Evolutionary conservation across 2,113 vertebrate species (phyloP).

Genomic region (Carlito syrichta): DNA sequence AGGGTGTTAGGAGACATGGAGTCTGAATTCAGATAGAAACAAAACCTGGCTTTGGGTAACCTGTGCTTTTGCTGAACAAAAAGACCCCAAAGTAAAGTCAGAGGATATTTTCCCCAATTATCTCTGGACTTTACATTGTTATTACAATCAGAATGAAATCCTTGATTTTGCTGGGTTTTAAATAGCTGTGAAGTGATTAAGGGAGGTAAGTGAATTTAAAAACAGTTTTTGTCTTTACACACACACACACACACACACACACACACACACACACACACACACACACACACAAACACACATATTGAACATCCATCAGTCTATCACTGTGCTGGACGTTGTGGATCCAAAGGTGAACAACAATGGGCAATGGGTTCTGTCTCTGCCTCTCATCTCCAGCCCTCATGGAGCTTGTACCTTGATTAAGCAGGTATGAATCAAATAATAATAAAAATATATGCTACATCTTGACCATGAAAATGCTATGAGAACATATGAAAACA

Average conservation of each 20-base stretch:
- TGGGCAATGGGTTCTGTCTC: not conserved
- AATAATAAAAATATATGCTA: not conserved
- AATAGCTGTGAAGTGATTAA: not conserved
- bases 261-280: too few species aligned
- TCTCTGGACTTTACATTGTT: not conserved
- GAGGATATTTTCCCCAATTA: not conserved
- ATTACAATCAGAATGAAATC: not conserved
- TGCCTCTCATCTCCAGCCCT: not conserved
- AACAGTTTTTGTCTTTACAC: not conserved
- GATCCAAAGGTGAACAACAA: not conserved
- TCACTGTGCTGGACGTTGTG: not conserved
- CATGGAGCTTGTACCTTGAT: not conserved
- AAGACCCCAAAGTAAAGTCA: not conserved
- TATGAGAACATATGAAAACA: not conserved
- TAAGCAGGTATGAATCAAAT: not conserved
- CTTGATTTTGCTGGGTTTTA: not conserved
- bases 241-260: fast-evolving
- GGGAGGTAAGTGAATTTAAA: not conserved
- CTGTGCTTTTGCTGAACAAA: not conserved
- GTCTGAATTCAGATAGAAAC: not conserved
- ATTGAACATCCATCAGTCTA: not conserved
- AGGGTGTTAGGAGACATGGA: not conserved
- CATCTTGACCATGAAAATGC: not conserved
- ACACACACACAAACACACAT: fast-evolving
- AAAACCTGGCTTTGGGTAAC: not conserved